Evolutionary conservation across 2,797 vertebrate species (phyloP), one percentile per base, ranked within the genome.

Genomic region (Oreochromis grahami): DNA sequence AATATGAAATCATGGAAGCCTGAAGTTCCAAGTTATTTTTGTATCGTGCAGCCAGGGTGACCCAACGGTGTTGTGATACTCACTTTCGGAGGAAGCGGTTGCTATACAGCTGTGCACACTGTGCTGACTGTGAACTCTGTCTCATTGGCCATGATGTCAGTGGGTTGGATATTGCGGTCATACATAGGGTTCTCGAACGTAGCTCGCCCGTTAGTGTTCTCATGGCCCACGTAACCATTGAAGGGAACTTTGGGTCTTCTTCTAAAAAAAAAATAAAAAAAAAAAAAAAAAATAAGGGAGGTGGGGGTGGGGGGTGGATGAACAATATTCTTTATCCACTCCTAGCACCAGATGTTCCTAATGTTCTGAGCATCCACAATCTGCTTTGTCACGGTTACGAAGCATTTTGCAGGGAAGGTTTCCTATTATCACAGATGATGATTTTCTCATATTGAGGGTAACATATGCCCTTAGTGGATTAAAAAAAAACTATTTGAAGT

Each of bases 101-200:
- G 97, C 97, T 99, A 99, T 98, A 99, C 99, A 0, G 98, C 98
- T 2, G 99, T 99, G 92, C 99, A 99, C 93, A 99, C 99, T 4
- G 99, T 99, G 97, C 98, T 99, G 94, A 99, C 98, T 29, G 98
- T 98, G 96, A 99, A 98, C 96, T 99, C 98, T 0, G 98, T 96
- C 96, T 99, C 98, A 5, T 94, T 97, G 89, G 97, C 95, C 97
- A 99, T 92, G 95, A 99, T 98, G 94, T 99, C 99, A 1, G 98
- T 98, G 86, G 99, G 97, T 80, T 98, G 98, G 93, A 99, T 98
- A 97, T 97, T 99, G 41, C 98, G 96, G 95, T 99, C 99, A 0
- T 99, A 99, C 99, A 99, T 99, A 0, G 99, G 98, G 91, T 99
- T 99, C 93, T 99, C 99, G 15, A 99, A 99, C 0, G 99, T 99